A percentile compares a stretch with the other conserved stretches of the same genome.
Evolutionary conservation across 2,113 vertebrate genomes (phyloP).

Genomic region (Ibidorhyncha struthersii): DNA sequence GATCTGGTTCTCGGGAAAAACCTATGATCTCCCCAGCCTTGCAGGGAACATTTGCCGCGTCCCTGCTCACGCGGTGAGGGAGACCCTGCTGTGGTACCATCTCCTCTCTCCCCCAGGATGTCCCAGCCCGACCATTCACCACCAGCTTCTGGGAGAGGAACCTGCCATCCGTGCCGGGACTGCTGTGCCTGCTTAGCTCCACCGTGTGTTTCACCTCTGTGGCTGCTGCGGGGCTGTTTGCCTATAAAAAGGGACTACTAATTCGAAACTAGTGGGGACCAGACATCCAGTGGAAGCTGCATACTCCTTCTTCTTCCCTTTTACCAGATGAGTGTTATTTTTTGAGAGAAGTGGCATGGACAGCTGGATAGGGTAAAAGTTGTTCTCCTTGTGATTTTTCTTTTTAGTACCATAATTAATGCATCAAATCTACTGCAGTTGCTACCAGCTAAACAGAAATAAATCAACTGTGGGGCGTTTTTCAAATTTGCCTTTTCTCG

Average conservation of each 20-base stretch:
- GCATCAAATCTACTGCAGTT: slow-evolving; percentile 6
- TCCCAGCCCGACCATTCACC: slow-evolving; percentile 80
- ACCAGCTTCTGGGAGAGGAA: slow-evolving; percentile 90
- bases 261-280: neutral
- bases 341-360: neutral
- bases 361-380: neutral
- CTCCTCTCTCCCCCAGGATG: slow-evolving; percentile 79
- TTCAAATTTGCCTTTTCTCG: neutral
- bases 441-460: neutral
- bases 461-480: neutral
- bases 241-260: slow-evolving; percentile 81
- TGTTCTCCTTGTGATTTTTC: neutral
- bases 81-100: neutral
- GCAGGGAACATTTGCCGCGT: accelerated
- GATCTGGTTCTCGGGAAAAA: neutral
- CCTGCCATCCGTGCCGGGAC: slow-evolving; percentile 83
- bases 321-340: neutral
- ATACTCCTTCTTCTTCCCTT: neutral
- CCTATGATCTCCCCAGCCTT: neutral
- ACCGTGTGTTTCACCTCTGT: slow-evolving; percentile 74
- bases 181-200: slow-evolving; percentile 81
- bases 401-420: slow-evolving; percentile 42
- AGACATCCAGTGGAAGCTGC: neutral
- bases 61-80: accelerated
- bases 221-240: slow-evolving; percentile 70